Base-by-base conservation (phyloP, 2,888 invertebrate genomes). In the Boloria selene region DNA sequence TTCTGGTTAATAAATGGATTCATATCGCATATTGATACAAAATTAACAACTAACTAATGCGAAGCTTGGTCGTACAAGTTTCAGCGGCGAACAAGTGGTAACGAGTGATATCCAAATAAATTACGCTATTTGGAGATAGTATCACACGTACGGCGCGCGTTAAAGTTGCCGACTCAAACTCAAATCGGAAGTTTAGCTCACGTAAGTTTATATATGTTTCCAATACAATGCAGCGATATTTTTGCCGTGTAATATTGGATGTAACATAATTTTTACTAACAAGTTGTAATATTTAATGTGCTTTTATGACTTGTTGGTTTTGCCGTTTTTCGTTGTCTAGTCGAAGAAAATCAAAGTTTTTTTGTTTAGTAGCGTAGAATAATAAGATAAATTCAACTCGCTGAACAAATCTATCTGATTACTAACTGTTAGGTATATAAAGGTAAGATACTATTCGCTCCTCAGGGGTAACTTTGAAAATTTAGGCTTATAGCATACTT, bases 141-240 rank as follows among this genome's bases (percentile, higher is more conserved):
- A 75, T 73, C 68, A 73, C 78, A 80, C 76, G 78, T 79, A 76
- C 74, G 59, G 61, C 61, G 75, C 67, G 71, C 72, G 75, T 74
- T 73, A 73, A 75, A 77, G 78, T 75, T 79, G 77, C 73, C 70
- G 69, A 73, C 73, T 77, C 71, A 76, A 80, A 81, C 77, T 79
- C 76, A 75, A 78, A 77, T 78, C 77, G 80, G 79, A 82, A 80
- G 75, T 76, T 74, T 70, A 70, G 74, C 74, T 77, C 69, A 68
- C 76, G 75, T 76, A 77, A 79, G 72, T 76, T 75, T 78, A 74
- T 69, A 61, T 61, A 64, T 55, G 58, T 59, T 69, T 67, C 66
- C 61, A 66, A 60, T 67, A 69, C 51, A 59, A 59, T 58, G 38
- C 45, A 31, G 18, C 26, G 22, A 54, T 50, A 47, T 64, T 31